phyloP scores from a whole-genome alignment of 53 echinoderm and acorn worm species.

The Holothuria scabra region DNA sequence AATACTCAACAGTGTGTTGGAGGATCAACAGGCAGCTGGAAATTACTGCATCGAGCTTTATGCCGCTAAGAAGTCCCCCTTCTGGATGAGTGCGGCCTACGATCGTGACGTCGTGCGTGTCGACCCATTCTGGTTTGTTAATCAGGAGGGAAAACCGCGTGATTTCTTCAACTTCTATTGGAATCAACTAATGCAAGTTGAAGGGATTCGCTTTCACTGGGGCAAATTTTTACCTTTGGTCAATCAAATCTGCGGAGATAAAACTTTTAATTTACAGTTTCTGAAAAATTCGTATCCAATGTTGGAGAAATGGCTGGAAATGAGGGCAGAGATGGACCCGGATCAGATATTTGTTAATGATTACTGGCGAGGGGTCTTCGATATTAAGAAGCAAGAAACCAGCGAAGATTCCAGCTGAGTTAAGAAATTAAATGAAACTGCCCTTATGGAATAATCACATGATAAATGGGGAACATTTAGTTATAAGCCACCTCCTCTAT shows the following conservation, averaged over 20 bases:
- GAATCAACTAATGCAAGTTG: constrained; percentile 7
- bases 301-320: constrained; percentile 21
- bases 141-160: neutral
- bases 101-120: constrained; percentile 28
- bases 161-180: constrained; percentile 15
- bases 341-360: constrained; percentile 27
- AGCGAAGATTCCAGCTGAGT: too few species aligned
- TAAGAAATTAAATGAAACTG: too few species aligned
- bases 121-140: constrained; percentile 43
- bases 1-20: constrained; percentile 8
- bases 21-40: constrained; percentile 38
- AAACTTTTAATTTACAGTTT: neutral
- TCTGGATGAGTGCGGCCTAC: constrained; percentile 41
- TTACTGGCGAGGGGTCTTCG: constrained; percentile 33
- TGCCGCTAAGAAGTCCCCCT: constrained; percentile 30
- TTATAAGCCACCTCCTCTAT: too few species aligned
- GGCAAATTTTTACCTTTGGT: constrained; percentile 16
- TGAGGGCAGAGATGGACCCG: constrained; percentile 28
- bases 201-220: constrained; percentile 30
- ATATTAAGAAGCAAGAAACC: neutral
- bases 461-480: too few species aligned
- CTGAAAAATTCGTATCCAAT: constrained; percentile 23
- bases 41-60: constrained; percentile 25
- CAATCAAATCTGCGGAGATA: neutral
- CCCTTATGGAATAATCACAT: too few species aligned